Percentiles rank a stretch among this genome's conserved stretches.
Evolutionary conservation across 2,797 vertebrate genomes (phyloP).

Genomic region (Cryptoblepharus egeriae): DNA sequence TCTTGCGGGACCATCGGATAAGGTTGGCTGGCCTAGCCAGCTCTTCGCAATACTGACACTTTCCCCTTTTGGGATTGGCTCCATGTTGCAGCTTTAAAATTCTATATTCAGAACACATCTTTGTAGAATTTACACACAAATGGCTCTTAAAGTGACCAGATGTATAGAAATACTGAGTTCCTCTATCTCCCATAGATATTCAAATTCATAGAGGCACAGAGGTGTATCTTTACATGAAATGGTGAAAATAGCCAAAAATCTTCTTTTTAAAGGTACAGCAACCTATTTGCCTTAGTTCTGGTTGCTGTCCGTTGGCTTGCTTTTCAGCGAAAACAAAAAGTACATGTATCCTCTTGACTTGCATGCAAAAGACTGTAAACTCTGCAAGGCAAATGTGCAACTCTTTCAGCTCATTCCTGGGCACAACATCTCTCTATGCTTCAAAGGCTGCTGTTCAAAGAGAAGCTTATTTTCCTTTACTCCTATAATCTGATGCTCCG

Average conservation of each 20-base stretch:
- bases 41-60: not conserved
- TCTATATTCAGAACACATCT: not conserved
- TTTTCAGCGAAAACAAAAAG: not conserved
- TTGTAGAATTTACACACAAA: not conserved
- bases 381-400: not conserved
- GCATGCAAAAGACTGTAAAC: not conserved
- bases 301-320: not conserved
- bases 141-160: not conserved
- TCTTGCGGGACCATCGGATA: not conserved
- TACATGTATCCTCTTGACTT: no score
- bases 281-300: not conserved
- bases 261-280: not conserved
- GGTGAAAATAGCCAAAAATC: no score
- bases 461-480: not conserved
- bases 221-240: not conserved
- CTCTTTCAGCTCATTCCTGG: rapidly evolving
- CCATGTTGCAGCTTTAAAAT: not conserved
- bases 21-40: no score
- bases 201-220: not conserved
- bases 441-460: not conserved
- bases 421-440: not conserved
- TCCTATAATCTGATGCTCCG: not conserved
- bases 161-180: not conserved
- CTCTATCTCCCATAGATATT: not conserved
- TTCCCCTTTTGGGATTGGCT: not conserved